Evolutionary conservation across 37 sponge, comb jelly and placozoan genomes (phyloP).

Genomic region (Cliona cf. orientalis): DNA sequence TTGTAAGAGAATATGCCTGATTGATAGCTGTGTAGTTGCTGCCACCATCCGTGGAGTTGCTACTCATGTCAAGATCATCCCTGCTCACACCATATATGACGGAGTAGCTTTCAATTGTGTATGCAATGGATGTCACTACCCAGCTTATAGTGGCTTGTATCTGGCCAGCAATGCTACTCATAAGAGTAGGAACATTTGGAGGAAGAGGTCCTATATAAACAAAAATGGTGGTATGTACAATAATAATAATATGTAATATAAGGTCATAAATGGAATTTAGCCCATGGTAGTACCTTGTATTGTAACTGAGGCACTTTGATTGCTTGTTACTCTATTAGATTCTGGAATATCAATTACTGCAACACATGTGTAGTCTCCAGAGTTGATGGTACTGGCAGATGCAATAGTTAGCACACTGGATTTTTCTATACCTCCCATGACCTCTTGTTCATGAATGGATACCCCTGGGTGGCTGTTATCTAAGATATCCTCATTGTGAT

Average conservation of each 20-base stretch:
- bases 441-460: background rate
- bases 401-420: background rate
- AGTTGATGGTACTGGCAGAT: conserved; percentile 3
- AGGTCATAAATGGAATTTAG: too few relatives aligned
- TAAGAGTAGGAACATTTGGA: background rate
- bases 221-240: too few relatives aligned
- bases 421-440: background rate
- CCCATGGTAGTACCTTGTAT: conserved; percentile 22
- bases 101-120: conserved; percentile 23
- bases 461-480: background rate
- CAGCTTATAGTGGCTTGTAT: conserved; percentile 12
- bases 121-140: conserved; percentile 22
- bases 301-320: background rate
- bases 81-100: conserved; percentile 6
- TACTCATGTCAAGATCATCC: conserved; percentile 1
- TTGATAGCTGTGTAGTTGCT: conserved; percentile 5
- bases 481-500: background rate
- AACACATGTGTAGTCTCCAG: conserved; percentile 3
- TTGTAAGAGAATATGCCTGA: background rate
- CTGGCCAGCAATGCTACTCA: background rate
- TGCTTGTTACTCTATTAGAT: background rate
- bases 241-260: too few relatives aligned
- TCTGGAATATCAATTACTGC: conserved; percentile 7
- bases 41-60: background rate
- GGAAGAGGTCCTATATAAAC: conserved; percentile 3